Evolutionary conservation across 1,140 invertebrate genomes (phyloP).

Genomic region (Magallana gigas): DNA sequence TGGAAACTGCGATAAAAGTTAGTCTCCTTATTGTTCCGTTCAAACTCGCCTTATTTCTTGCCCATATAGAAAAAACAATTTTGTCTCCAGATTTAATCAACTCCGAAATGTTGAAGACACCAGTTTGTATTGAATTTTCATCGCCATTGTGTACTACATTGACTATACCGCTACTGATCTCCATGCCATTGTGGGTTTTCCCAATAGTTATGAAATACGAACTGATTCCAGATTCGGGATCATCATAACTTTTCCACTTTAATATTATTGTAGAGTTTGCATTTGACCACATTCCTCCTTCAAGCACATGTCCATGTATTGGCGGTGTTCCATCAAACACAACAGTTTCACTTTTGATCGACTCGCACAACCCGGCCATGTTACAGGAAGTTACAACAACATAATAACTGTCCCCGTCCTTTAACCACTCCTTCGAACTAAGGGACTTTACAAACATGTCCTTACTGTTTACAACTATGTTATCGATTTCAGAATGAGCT

Average conservation of each 20-base stretch:
- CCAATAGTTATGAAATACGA: constrained; percentile 59
- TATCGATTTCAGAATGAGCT: constrained; percentile 51
- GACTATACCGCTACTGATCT: constrained; percentile 54
- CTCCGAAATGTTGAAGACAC: constrained; percentile 16
- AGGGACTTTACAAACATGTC: constrained; percentile 44
- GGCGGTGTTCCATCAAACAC: constrained; percentile 66
- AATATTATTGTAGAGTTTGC: constrained; percentile 38
- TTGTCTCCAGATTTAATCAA: constrained; percentile 43
- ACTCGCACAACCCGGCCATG: constrained; percentile 62
- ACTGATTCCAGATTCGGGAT: constrained; percentile 60
- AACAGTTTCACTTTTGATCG: constrained; percentile 43
- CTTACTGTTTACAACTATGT: constrained; percentile 45
- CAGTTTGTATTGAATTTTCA: constrained; percentile 22
- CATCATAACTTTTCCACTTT: constrained; percentile 62
- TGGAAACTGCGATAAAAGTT: constrained; percentile 45
- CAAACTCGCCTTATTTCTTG: constrained; percentile 48
- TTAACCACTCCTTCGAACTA: constrained; percentile 46
- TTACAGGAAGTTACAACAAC: constrained; percentile 66
- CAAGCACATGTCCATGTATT: constrained; percentile 62
- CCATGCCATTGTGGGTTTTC: constrained; percentile 52
- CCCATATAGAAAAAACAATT: constrained; percentile 52
- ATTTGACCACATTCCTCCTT: constrained; percentile 53
- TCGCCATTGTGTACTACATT: constrained; percentile 22
- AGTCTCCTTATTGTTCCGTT: constrained; percentile 42
- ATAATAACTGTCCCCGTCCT: constrained; percentile 61